A percentile compares a stretch with the other conserved stretches of the same genome.
Conservation (phyloP, 2,113 vertebrate genomes). For the Monarcha castaneiventris region DNA sequence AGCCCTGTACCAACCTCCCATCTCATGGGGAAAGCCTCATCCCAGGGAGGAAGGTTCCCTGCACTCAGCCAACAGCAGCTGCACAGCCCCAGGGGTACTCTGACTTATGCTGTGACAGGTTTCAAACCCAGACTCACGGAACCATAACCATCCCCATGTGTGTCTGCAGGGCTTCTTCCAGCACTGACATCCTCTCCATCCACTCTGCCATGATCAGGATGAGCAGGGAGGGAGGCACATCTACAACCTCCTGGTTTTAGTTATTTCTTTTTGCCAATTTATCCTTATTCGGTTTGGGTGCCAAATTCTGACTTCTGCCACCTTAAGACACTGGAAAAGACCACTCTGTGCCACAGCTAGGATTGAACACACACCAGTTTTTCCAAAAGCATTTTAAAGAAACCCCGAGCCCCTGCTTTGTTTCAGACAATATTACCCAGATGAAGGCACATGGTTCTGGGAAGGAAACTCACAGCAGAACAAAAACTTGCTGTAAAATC, state of each 20-base stretch:
- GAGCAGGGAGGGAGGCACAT: neutral
- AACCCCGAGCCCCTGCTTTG: neutral
- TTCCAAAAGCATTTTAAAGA: neutral
- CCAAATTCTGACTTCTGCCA: neutral
- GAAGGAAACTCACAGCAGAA: neutral
- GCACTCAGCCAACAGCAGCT: neutral
- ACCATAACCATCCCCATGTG: neutral
- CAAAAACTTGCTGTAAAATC: neutral
- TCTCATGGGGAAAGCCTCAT: neutral
- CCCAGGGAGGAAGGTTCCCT: neutral
- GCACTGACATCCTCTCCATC: neutral
- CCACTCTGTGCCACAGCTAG: neutral
- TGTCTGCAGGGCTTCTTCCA: neutral
- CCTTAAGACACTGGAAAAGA: neutral
- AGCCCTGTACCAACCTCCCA: neutral
- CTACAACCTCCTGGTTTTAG: neutral
- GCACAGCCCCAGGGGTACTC: neutral
- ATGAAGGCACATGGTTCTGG: neutral
- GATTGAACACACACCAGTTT: neutral
- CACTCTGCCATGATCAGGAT: neutral
- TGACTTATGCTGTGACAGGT: neutral
- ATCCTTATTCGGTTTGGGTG: neutral
- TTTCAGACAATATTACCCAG: neutral
- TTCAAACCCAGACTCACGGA: neutral
- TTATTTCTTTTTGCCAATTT: neutral